These are phyloP conservation scores for Hypselothyrea guttata DNA, from an alignment of 2,888 invertebrate species.

Conservation along the genomic window DNA sequence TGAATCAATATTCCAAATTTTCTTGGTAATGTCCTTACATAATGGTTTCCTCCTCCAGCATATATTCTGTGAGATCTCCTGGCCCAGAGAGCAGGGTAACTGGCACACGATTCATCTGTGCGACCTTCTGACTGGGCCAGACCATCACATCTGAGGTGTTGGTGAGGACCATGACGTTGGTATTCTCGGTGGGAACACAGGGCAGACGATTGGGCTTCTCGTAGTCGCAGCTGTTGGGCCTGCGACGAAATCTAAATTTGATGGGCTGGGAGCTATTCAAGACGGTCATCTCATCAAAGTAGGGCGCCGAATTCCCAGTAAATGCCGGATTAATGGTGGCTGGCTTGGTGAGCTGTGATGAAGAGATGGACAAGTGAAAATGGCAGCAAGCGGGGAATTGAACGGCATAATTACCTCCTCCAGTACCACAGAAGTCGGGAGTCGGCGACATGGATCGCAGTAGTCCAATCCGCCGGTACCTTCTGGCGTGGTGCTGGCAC, in stretches of 20 bases:
- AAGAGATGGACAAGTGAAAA: too few species aligned
- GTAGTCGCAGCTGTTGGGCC: conserved; percentile 43
- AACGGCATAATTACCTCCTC: conserved; percentile 49
- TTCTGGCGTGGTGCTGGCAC: conserved; percentile 37
- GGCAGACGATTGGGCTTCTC: conserved; percentile 46
- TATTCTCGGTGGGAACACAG: conserved; percentile 50
- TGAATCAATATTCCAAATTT: neutral
- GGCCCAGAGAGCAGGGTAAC: conserved; percentile 57
- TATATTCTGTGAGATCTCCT: conserved; percentile 64
- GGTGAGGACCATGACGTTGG: conserved; percentile 62
- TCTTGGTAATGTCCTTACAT: conserved; percentile 37
- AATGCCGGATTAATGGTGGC: conserved; percentile 46
- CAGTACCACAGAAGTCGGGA: conserved; percentile 56
- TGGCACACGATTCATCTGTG: conserved; percentile 66
- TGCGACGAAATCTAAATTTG: conserved; percentile 59
- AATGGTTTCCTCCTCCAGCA: conserved; percentile 67
- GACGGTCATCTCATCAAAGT: conserved; percentile 68
- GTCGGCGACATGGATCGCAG: conserved; percentile 55
- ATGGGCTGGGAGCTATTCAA: conserved; percentile 55
- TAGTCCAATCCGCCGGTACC: conserved; percentile 4
- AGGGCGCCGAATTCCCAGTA: conserved; percentile 21
- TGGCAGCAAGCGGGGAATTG: too few species aligned
- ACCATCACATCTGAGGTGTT: conserved; percentile 63
- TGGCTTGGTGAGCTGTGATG: conserved; percentile 49
- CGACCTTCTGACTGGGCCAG: conserved; percentile 67